Evolutionary conservation across 2,888 invertebrate genomes (phyloP), one percentile per base, ranked within the genome.

Genomic region (Leucoptera coffeella): DNA sequence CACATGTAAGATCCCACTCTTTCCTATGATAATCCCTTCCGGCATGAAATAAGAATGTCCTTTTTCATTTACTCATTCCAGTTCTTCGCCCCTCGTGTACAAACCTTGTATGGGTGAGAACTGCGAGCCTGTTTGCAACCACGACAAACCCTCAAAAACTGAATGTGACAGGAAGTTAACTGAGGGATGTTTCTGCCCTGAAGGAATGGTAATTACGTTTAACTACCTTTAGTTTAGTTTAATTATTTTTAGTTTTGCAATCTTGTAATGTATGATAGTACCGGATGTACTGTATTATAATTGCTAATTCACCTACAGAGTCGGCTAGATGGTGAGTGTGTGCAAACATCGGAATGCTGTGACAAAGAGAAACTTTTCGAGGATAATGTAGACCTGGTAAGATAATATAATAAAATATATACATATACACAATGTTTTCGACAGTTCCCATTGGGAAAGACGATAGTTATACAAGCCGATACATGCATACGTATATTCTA

Each of bases 181-280:
- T 1, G 91, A 90, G 43, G 91, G 90, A 2, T 93, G 93, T 53
- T 87, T 83, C 73, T 93, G 93, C 56, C 84, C 89, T 0, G 57
- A 75, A 26, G 84, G 82, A 31, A 75, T 80, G 53, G 82, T 83
- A 39, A 31, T 33, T 32, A 17, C 17, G 17, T 7, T 6, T 9
- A 7, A 17, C 9, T 7, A 7, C 9, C 9, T 17, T 17, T 7
- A 17, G 9, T 17, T 7, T 17, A 7, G 9, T 14, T 21, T 25
- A 13, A 24, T 19, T 30, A 11, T 12, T 27, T 31, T 27, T 29
- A 23, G 8, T 31, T 19, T n/a, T n/a, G n/a, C n/a, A n/a, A n/a
- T n/a, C n/a, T 17, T 17, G 22, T 24, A 17, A 9, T 17, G 9
- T 7, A 17, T 7, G 9, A 9, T 17, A 9, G 6, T 17, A 9